phyloP scores from a whole-genome alignment of 2,113 vertebrate genomes.

The Chaetodon auriga region DNA sequence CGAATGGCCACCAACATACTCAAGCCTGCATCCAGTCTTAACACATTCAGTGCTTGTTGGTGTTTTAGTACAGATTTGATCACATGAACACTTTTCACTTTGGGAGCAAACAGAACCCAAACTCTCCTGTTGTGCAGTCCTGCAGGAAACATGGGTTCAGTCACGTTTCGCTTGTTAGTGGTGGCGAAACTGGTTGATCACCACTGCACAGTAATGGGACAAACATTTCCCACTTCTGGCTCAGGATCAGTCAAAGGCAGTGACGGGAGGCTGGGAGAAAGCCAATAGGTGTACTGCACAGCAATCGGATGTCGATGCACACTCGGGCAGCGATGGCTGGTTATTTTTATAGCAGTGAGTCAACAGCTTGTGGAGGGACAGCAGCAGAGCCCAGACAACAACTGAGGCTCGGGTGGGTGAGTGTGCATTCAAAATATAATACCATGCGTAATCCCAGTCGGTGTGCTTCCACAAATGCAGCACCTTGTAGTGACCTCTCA shows the following conservation, averaged over 20 bases:
- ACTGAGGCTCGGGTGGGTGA: conserved; percentile 62
- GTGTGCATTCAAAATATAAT: conserved; percentile 8
- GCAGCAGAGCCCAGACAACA: conserved; percentile 47
- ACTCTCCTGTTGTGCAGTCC: not conserved
- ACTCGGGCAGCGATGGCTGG: not conserved
- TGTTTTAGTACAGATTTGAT: not conserved
- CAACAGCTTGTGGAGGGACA: conserved; percentile 43
- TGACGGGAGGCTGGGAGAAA: conserved; percentile 9
- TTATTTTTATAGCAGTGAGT: conserved; percentile 66
- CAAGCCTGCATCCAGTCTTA: not conserved
- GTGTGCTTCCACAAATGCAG: not conserved
- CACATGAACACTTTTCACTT: not conserved
- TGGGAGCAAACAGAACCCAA: not conserved
- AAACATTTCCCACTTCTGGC: conserved; percentile 17
- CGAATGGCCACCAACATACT: accelerated
- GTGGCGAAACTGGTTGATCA: not conserved
- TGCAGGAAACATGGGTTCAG: conserved; percentile 10
- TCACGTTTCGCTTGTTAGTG: conserved; percentile 19
- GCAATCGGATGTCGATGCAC: conserved; percentile 16
- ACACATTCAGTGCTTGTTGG: too few relatives aligned
- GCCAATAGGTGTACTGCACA: conserved; percentile 14
- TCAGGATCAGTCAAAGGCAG: conserved; percentile 19
- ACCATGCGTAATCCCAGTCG: conserved; percentile 2
- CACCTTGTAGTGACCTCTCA: not conserved
- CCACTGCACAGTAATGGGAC: not conserved